Conservation (phyloP, 2,113 vertebrate species). For the Eclectus roratus region DNA sequence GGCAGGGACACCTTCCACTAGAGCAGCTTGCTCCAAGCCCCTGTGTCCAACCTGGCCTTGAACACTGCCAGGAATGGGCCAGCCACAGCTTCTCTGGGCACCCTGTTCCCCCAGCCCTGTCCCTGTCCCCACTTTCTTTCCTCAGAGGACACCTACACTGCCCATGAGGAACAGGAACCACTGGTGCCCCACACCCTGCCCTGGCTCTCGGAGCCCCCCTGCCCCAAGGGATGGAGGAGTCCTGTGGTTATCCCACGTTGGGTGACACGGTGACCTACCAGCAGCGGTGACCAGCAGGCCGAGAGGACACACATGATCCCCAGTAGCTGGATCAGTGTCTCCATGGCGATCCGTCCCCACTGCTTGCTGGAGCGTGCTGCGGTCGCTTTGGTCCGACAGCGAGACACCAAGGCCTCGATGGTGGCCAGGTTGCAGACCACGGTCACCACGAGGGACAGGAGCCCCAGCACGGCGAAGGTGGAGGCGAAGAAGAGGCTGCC, state of each 20-base stretch:
- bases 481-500: constrained; percentile 84
- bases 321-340: constrained; percentile 91
- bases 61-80: not conserved
- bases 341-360: constrained; percentile 91
- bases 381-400: constrained; percentile 80
- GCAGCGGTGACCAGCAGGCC: constrained; percentile 90
- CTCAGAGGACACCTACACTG: fast-evolving
- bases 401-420: constrained; percentile 83
- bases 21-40: not conserved
- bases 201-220: not conserved
- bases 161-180: fast-evolving
- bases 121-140: not conserved
- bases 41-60: not conserved
- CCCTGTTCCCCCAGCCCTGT: not conserved
- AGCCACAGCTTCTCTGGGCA: not conserved
- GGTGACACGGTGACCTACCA: constrained; percentile 79
- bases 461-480: constrained; percentile 86
- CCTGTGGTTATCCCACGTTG: fast-evolving
- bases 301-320: constrained; percentile 95
- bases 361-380: constrained; percentile 78
- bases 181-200: not conserved
- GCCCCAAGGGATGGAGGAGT: not conserved
- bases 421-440: constrained; percentile 90
- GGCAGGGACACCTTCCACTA: not conserved
- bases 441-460: constrained; percentile 84